Evolutionary conservation across 2,797 vertebrate genomes (phyloP).

Genomic region (Coregonus ussuriensis): DNA sequence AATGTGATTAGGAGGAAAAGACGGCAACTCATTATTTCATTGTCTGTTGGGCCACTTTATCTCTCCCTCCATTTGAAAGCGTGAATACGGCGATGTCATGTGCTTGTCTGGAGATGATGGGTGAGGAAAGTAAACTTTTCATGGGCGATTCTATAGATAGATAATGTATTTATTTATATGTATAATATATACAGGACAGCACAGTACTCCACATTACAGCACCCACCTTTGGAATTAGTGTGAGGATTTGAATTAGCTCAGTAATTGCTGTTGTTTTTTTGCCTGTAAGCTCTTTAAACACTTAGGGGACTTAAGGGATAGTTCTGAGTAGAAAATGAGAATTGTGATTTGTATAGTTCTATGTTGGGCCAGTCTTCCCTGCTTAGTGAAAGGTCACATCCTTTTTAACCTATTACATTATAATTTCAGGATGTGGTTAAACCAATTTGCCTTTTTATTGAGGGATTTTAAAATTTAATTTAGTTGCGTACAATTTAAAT

Average conservation of each 20-base stretch:
- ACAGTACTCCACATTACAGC: not conserved
- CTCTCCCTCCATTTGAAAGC: constrained; percentile 20
- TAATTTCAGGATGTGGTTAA: not conserved
- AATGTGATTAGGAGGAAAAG: constrained; percentile 52
- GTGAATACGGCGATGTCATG: constrained; percentile 21
- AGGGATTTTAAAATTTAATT: too few relatives aligned
- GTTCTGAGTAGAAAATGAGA: constrained; percentile 5
- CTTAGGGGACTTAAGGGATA: not conserved
- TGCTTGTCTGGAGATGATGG: constrained; percentile 15
- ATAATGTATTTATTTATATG: too few relatives aligned
- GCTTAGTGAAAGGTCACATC: not conserved
- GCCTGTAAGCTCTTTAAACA: constrained; percentile 17
- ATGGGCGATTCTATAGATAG: not conserved
- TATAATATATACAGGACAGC: not conserved
- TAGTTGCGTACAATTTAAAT: too few relatives aligned
- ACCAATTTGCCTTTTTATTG: too few relatives aligned
- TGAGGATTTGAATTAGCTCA: constrained; percentile 29
- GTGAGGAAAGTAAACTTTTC: not conserved
- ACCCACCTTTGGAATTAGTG: constrained; percentile 1
- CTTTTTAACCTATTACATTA: not conserved
- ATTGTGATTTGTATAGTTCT: constrained; percentile 7
- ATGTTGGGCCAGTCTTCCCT: not conserved
- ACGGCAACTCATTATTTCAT: constrained; percentile 46
- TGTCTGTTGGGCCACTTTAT: constrained; percentile 20
- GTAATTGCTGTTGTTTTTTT: constrained; percentile 27